Evolutionary conservation across 2,888 invertebrate species (phyloP), one percentile per base, ranked within the genome.

Genomic region (Parnassius glacialis): DNA sequence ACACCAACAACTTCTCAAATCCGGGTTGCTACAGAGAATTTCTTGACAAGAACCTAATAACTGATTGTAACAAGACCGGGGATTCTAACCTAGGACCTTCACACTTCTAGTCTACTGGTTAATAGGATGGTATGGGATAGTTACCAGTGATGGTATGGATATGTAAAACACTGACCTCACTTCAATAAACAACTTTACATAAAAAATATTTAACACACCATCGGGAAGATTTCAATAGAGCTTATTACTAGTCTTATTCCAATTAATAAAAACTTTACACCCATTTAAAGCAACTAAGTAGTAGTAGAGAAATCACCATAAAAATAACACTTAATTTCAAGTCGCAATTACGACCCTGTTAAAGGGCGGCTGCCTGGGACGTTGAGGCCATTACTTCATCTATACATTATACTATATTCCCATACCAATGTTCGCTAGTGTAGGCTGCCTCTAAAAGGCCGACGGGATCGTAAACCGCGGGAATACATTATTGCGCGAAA

Each of bases 271-370:
- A 86, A 82, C 77, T 88, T 87, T 85, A 87, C 86, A 85, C 85
- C 81, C 85, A 85, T 87, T 89, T 87, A 87, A 86, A 84, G 85
- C 90, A 88, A 90, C 90, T 89, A 78, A 87, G 90, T 89, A 90
- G 87, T 85, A 83, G 88, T 88, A 84, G 84, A 81, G 89, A 88
- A 90, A 90, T 91, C 89, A 90, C 85, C 90, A 91, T 91, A 90
- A 90, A 90, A 91, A 90, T 90, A 90, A 90, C 90, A 90, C 90
- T 91, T 89, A 89, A 90, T 90, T 90, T 90, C 83, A 89, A 87
- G 78, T 85, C 83, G 85, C 90, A 85, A 90, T 90, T 88, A 90
- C 86, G 87, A 86, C 73, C 86, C 81, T 73, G 77, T 90, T 88
- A 90, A 89, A 86, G 87, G 87, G 87, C 81, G 81, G 82, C 82